A percentile compares a stretch with the other conserved stretches of the same genome.
These are phyloP conservation scores for Ypsolopha sequella DNA, from an alignment of 2,888 invertebrate species.

Conservation along the genomic window DNA sequence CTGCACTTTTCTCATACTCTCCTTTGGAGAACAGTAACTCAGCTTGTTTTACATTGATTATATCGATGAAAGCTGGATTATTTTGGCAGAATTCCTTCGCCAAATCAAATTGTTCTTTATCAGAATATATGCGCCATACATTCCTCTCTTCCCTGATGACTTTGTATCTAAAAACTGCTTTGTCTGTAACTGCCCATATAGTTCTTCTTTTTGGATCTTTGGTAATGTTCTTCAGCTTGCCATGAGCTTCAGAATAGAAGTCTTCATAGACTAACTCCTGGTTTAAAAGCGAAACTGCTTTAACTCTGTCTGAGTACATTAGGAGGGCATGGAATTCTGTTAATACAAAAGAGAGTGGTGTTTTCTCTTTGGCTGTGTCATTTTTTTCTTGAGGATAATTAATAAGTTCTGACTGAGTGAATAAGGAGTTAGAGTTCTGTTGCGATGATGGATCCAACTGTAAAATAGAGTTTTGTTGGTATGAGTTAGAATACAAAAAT, in stretches of 20 bases:
- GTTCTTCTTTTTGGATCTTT: constrained; percentile 83
- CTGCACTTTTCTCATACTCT: constrained; percentile 86
- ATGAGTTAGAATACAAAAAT: background rate
- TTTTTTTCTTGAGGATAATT: constrained; percentile 38
- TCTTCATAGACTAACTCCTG: constrained; percentile 91
- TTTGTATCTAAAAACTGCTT: constrained; percentile 87
- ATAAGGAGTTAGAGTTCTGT: constrained; percentile 58
- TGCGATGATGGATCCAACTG: constrained; percentile 64
- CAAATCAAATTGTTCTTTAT: constrained; percentile 85
- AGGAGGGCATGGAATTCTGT: constrained; percentile 93
- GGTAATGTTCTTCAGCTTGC: constrained; percentile 82
- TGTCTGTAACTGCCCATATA: constrained; percentile 90
- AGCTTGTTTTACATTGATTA: constrained; percentile 89
- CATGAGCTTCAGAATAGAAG: constrained; percentile 82
- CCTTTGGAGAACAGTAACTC: constrained; percentile 84
- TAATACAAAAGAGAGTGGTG: constrained; percentile 82
- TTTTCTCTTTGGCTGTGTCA: constrained; percentile 47
- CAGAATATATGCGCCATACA: constrained; percentile 90
- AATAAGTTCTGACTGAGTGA: constrained; percentile 53
- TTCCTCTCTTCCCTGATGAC: constrained; percentile 86
- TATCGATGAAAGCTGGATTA: constrained; percentile 85
- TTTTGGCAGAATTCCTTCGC: constrained; percentile 88
- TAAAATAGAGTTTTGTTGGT: constrained; percentile 14
- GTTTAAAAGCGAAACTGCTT: constrained; percentile 87
- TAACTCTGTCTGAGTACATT: constrained; percentile 85